A percentile compares a stretch with the other conserved stretches of the same genome.
Conservation (phyloP, 2,113 vertebrate genomes). For the Lathamus discolor region DNA sequence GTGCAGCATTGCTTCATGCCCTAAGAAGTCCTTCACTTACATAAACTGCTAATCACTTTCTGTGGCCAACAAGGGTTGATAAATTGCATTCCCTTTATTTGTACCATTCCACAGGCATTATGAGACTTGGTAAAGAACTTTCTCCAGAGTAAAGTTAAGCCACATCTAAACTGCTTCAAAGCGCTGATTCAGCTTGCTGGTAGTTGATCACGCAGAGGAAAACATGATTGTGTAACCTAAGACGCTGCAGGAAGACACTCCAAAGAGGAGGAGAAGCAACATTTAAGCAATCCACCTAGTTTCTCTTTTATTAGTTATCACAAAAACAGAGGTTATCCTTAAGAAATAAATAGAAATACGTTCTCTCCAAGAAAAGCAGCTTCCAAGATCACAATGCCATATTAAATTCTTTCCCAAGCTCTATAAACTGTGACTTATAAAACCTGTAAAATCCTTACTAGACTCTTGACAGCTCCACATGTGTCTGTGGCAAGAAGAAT, state of each 20-base stretch:
- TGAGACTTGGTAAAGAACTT: slow-evolving; percentile 12
- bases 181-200: neutral
- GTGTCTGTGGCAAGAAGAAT: slow-evolving; percentile 73
- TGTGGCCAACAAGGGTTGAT: neutral
- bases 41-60: neutral
- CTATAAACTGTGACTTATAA: slow-evolving; percentile 78
- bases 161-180: neutral
- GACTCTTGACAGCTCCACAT: slow-evolving; percentile 74
- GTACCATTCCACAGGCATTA: neutral
- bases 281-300: neutral
- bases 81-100: slow-evolving; percentile 13
- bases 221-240: neutral
- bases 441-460: slow-evolving; percentile 78
- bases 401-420: slow-evolving; percentile 75
- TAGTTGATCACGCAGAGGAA: neutral
- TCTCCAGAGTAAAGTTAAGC: slow-evolving; percentile 4
- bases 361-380: slow-evolving; percentile 28
- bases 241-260: neutral
- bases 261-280: neutral
- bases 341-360: slow-evolving; percentile 31
- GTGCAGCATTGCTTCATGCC: neutral
- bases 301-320: neutral
- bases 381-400: slow-evolving; percentile 67
- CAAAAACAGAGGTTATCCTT: neutral
- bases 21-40: neutral